Evolutionary conservation across 2,113 vertebrate species (phyloP).

Genomic region (Elgaria multicarinata): DNA sequence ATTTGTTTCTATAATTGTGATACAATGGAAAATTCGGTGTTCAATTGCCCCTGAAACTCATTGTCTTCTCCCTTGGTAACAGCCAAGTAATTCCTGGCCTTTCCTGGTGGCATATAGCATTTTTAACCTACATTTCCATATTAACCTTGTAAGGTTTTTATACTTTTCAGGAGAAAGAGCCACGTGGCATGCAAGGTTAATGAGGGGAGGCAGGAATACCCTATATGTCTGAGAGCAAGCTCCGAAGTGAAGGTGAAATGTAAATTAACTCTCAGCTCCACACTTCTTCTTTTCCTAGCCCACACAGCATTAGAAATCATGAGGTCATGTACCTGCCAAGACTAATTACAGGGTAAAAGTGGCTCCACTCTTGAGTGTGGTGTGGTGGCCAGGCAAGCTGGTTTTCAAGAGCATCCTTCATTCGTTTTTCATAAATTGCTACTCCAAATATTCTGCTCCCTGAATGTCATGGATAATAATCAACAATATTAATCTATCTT

Average conservation of each 20-base stretch:
- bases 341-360: conserved; percentile 17
- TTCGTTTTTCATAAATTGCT: background rate
- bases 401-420: background rate
- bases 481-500: too few relatives aligned
- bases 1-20: conserved; percentile 59
- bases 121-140: conserved; percentile 59
- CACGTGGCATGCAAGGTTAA: conserved; percentile 41
- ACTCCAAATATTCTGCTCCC: conserved; percentile 2
- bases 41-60: conserved; percentile 58
- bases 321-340: conserved; percentile 23
- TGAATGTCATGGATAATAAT: conserved; percentile 16
- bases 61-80: conserved; percentile 37
- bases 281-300: background rate
- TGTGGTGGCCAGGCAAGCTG: background rate
- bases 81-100: conserved; percentile 49
- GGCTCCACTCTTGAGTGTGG: background rate
- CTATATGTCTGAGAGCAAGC: background rate
- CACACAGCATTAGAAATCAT: conserved; percentile 12
- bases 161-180: conserved; percentile 37
- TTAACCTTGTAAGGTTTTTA: conserved; percentile 50
- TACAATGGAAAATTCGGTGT: conserved; percentile 48
- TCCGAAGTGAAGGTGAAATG: background rate
- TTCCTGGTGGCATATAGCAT: conserved; percentile 45
- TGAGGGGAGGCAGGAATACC: background rate
- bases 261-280: conserved; percentile 24